Base-by-base conservation (phyloP, 2,113 vertebrate genomes). In the Pygoscelis adeliae region DNA sequence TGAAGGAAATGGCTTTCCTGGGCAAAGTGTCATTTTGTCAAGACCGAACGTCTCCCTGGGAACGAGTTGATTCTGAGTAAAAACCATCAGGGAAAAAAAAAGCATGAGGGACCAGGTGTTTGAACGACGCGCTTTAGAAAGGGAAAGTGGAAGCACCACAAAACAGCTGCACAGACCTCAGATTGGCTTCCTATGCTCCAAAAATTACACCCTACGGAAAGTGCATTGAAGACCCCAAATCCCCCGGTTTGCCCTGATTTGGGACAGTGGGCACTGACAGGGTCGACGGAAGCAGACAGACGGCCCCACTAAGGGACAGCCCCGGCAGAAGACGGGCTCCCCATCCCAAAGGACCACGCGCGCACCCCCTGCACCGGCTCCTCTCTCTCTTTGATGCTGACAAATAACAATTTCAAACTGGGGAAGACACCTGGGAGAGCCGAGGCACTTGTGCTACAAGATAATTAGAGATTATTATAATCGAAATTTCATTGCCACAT, bases 401-500 rank as follows among this genome's bases (percentile, higher is more conserved):
- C 91, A 97, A 97, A 96, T 61, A 96, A 96, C 92, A 92, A 92
- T 97, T 97, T 97, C 90, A 86, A 96, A 97, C 95, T 76, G 94
- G 69, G 95, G 96, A 95, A 98, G 97, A 56, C 96, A 98, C 97
- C 98, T 98, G 97, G 97, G 98, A 98, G 96, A 98, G 93, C 89
- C 40, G 23, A 97, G 94, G 94, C 76, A 49, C 97, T 98, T 84
- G 36, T 94, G 95, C 96, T 98, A 98, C 97, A 97, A 98, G 98
- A 98, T 98, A 98, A 98, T 98, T 98, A 98, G 98, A 98, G 97
- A 98, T 98, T 98, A 98, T 97, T 98, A 98, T 98, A 98, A 98
- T 98, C 93, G 96, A 97, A 97, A 98, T 98, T 98, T 98, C 98
- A 98, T 98, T 98, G 98, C 97, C 97, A 97, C 98, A 98, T 98